Evolutionary conservation across 2,797 vertebrate species (phyloP).

Genomic region (Mycteria americana): DNA sequence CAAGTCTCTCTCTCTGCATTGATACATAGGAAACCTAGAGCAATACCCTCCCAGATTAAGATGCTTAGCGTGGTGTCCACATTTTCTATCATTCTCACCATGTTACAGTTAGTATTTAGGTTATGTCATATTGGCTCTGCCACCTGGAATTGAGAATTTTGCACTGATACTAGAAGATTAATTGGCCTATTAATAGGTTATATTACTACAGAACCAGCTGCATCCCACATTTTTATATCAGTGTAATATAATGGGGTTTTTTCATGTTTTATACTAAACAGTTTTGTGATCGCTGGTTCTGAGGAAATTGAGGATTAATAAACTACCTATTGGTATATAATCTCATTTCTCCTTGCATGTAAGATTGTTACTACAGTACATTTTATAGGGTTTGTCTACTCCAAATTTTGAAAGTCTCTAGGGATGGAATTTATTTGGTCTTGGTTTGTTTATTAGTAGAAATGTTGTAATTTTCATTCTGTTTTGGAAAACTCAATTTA

Average conservation of each 20-base stretch:
- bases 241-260: not conserved
- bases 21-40: not conserved
- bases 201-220: not conserved
- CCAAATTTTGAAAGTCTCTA: not conserved
- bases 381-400: not conserved
- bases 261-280: not conserved
- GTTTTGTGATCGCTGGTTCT: not conserved
- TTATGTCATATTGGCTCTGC: not conserved
- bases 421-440: not conserved
- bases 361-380: not conserved
- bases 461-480: not conserved
- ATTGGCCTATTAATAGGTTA: conserved; percentile 12
- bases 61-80: not conserved
- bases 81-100: not conserved
- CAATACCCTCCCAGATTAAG: not conserved
- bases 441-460: not conserved
- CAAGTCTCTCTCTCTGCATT: not conserved
- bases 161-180: not conserved
- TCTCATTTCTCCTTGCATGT: not conserved
- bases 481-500: not conserved
- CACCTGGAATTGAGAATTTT: conserved; percentile 19
- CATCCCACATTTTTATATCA: not conserved
- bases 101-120: not conserved
- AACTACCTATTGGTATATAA: not conserved
- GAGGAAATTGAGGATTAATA: not conserved